Conservation (phyloP, 2,888 invertebrate genomes). For the Empis stercorea region DNA sequence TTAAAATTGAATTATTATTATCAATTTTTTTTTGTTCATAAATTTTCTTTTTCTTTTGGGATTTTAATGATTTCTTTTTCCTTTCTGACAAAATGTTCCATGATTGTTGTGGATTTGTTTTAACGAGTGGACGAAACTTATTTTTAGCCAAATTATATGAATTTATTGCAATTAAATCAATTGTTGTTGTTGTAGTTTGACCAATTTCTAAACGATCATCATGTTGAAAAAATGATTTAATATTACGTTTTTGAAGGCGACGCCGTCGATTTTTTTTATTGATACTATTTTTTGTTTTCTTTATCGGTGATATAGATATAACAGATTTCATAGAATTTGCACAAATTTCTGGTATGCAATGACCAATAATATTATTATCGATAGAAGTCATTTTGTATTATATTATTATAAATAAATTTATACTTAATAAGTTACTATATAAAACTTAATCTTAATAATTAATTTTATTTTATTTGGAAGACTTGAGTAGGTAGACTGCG, state of each 20-base stretch:
- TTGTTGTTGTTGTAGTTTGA: background rate
- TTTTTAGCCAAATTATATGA: conserved; percentile 27
- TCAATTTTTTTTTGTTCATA: background rate
- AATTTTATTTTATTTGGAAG: no score
- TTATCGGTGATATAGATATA: background rate
- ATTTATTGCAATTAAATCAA: background rate
- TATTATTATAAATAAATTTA: no score
- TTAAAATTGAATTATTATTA: background rate
- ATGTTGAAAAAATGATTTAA: conserved; percentile 14
- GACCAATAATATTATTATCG: no score
- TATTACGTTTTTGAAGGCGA: conserved; percentile 6
- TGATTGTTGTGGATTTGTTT: no score
- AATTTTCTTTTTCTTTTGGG: background rate
- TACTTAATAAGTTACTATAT: no score
- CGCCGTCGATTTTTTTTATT: background rate
- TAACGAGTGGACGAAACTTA: conserved; percentile 28
- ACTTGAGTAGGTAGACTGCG: no score
- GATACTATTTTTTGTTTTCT: background rate
- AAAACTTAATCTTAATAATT: no score
- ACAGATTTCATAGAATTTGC: no score
- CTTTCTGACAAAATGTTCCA: no score
- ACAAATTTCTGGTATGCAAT: no score
- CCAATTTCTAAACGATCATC: conserved; percentile 10
- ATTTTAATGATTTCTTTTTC: conserved; percentile 11
- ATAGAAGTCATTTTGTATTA: no score